Evolutionary conservation across 2,888 invertebrate genomes (phyloP).

Genomic region (Ornithoptera priamus): DNA sequence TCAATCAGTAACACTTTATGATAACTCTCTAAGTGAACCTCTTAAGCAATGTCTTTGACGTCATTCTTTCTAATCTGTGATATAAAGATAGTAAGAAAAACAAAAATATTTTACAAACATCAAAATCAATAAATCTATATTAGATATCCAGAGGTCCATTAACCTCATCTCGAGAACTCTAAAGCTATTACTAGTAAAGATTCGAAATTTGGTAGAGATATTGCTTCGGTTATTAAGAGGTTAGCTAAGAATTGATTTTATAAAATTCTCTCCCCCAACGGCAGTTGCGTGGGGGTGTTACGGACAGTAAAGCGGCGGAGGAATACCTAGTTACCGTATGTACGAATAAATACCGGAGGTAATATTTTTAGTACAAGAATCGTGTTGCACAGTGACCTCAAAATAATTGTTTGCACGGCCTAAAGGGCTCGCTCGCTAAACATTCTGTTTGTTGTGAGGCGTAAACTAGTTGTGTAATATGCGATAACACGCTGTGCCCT

Average conservation of each 20-base stretch:
- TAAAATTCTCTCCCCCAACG: no score
- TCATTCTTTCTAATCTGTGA: background rate
- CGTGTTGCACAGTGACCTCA: conserved; percentile 29
- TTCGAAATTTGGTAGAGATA: no score
- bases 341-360: conserved; percentile 11
- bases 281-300: no score
- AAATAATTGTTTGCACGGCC: conserved; percentile 45
- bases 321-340: no score
- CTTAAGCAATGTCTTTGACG: background rate
- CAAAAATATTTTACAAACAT: no score
- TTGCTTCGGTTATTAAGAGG: no score
- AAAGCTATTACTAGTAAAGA: no score
- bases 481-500: conserved; percentile 54
- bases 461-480: conserved; percentile 48
- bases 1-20: conserved; percentile 41
- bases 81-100: background rate
- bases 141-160: no score
- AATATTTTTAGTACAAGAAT: conserved; percentile 30
- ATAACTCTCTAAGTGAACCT: conserved; percentile 23
- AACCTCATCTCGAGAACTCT: no score
- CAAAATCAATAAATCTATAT: no score
- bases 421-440: conserved; percentile 48
- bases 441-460: conserved; percentile 50
- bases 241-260: no score
- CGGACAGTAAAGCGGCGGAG: no score